Conservation (phyloP, 2,797 vertebrate species). For the Dryobates pubescens region DNA sequence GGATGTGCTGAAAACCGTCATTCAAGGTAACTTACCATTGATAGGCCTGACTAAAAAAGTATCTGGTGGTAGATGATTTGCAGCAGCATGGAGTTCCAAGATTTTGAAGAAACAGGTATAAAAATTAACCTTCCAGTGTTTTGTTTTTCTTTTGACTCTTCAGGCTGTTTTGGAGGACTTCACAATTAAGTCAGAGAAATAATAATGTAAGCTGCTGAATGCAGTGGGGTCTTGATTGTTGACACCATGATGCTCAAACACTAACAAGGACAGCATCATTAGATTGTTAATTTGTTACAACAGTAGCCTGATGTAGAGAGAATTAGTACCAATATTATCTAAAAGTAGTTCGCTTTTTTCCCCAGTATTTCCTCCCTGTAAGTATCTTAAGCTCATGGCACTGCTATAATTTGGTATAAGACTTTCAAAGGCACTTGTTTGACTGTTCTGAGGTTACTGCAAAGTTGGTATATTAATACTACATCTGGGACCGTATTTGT, state of each 20-base stretch:
- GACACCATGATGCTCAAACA: no score
- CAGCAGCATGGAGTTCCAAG: neutral
- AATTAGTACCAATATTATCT: neutral
- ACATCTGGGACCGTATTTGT: accelerated
- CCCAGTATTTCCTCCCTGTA: neutral
- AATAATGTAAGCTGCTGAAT: neutral
- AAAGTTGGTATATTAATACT: neutral
- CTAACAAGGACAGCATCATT: neutral
- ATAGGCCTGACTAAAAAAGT: neutral
- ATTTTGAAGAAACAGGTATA: neutral
- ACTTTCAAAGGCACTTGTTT: neutral
- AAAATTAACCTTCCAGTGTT: neutral
- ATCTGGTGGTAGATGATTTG: neutral
- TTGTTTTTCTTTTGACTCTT: neutral
- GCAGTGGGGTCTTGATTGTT: neutral
- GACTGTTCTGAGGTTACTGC: neutral
- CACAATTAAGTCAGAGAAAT: neutral
- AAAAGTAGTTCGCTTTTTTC: neutral
- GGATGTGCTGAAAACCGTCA: neutral
- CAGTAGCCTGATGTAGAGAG: neutral
- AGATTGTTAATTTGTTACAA: neutral
- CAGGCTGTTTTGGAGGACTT: neutral
- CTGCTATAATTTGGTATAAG: neutral
- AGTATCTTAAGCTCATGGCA: neutral
- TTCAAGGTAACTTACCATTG: neutral